Percentiles rank a stretch among this genome's conserved stretches.
Conservation (phyloP, 1,140 invertebrate genomes). For the Aradophagus sp. region DNA sequence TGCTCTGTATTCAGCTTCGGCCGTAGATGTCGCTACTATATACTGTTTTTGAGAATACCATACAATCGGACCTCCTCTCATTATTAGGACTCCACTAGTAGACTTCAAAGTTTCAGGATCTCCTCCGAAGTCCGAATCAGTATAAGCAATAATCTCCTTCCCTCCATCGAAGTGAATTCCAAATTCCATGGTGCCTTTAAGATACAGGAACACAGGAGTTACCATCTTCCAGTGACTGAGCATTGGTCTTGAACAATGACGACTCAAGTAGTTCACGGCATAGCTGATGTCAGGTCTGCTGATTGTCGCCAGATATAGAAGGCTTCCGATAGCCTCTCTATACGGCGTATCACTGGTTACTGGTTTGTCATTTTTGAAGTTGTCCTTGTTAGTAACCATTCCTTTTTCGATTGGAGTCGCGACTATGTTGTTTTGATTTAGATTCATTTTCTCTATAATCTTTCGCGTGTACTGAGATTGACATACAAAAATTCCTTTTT, state of each 20-base stretch:
- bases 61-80: not conserved
- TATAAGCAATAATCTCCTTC: not conserved
- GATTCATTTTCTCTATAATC: not conserved
- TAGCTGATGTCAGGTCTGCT: constrained; percentile 3
- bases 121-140: not conserved
- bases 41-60: not conserved
- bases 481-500: constrained; percentile 2
- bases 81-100: not conserved
- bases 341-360: not conserved
- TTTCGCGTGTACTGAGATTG: constrained; percentile 3
- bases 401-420: constrained; percentile 3
- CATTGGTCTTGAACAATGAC: not conserved
- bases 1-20: not conserved
- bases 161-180: not conserved
- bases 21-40: not conserved
- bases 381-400: not conserved
- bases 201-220: not conserved
- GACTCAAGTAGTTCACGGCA: constrained; percentile 5
- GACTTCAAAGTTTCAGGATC: not conserved
- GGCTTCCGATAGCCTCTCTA: constrained; percentile 2
- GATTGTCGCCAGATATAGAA: constrained; percentile 1
- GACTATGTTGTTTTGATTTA: not conserved
- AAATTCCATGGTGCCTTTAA: not conserved
- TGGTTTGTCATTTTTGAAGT: not conserved
- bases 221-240: constrained; percentile 1